Conservation (phyloP, 2,797 vertebrate genomes). For the Eulemur mongoz region DNA sequence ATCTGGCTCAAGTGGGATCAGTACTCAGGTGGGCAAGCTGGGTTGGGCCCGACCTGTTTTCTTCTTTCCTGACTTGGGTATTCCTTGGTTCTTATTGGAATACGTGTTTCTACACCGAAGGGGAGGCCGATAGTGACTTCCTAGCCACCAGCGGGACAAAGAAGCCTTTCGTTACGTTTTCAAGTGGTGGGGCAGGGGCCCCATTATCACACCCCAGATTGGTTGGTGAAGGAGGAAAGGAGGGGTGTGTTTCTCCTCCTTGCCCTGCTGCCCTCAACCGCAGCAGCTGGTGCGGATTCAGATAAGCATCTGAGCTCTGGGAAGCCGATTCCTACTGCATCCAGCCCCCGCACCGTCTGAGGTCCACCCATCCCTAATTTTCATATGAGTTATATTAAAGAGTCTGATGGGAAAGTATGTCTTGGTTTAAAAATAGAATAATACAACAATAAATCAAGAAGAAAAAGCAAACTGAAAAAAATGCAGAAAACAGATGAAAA, state of each 20-base stretch:
- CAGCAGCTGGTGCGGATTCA: slow-evolving; percentile 65
- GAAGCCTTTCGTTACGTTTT: no score
- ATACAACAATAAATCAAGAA: slow-evolving; percentile 85
- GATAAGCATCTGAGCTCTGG: slow-evolving; percentile 72
- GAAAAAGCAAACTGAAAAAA: slow-evolving; percentile 80
- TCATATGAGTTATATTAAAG: slow-evolving; percentile 84
- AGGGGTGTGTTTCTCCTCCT: neutral
- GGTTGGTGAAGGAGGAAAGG: neutral
- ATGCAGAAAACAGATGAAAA: slow-evolving; percentile 84
- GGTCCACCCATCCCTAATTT: slow-evolving; percentile 79
- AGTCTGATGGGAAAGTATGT: slow-evolving; percentile 80
- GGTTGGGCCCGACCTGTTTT: neutral
- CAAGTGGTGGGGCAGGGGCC: neutral
- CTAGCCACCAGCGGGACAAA: neutral
- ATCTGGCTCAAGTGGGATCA: neutral
- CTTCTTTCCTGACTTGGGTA: neutral
- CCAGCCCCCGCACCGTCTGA: slow-evolving; percentile 72
- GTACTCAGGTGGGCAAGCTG: neutral
- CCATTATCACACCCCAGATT: neutral
- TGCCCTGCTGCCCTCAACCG: neutral
- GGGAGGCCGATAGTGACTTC: neutral
- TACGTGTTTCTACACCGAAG: neutral
- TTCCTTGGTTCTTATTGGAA: neutral
- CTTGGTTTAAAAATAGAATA: slow-evolving; percentile 87
- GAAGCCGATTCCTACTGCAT: slow-evolving; percentile 61